Evolutionary conservation across 1,140 invertebrate species (phyloP), one percentile per base, ranked within the genome.

Genomic region (Metaphire vulgaris): DNA sequence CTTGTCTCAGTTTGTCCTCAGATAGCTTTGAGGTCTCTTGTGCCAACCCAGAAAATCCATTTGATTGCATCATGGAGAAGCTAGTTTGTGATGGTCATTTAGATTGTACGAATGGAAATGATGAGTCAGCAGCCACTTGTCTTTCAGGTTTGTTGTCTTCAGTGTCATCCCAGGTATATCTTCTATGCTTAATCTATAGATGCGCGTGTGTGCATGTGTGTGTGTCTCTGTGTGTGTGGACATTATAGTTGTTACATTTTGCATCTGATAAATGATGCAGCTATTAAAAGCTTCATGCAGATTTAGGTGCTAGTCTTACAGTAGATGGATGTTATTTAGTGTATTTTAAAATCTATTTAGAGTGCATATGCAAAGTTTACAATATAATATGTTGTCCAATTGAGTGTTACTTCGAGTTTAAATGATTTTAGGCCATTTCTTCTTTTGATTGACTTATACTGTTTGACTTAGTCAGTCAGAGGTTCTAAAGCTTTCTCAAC

Each of bases 111-210:
- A 64, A 73, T 41, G 72, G 34, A 0, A 15, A 33, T 0, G 72
- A 73, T n/a, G 72, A 73, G 34, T 73, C 72, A 6, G 12, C 26
- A 21, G 32, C 33, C 1, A 73, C 72, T 28, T 73, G 72, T 16
- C 34, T n/a, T 26, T 29, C 14, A 21, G 72, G 72, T 73, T 1
- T n/a, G 26, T 1, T 16, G 21, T 1, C 2, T 26, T 29, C 33
- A 71, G 32, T 14, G 31, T 1, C 31, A 14, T 26, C 31, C 26
- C 33, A 30, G 33, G 31, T 32, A 31, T 71, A 31, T 32, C 14
- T 65, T 65, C 26, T 65, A 65, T 15, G 26, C 14, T 26, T 15
- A 65, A 14, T 65, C 14, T 65, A 15, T 26, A 15, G 56, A 65
- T 26, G 56, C 56, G 26, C 30, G 14, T 31, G 67, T 69, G 30